phyloP scores from a whole-genome alignment of 2,113 vertebrate genomes.

The Reinhardtius hippoglossoides region DNA sequence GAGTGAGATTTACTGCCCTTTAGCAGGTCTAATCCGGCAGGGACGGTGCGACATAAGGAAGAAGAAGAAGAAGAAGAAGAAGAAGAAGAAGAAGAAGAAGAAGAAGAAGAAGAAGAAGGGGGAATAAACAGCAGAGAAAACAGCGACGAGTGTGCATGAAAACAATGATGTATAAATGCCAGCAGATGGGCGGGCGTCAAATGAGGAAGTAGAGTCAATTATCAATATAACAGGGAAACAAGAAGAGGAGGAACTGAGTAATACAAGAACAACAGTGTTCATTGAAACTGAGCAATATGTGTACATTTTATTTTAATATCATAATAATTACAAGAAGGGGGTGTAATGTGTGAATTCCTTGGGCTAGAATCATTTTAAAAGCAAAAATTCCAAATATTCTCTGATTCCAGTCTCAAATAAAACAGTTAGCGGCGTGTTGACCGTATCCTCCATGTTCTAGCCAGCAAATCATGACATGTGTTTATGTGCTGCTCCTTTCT shows the following conservation, averaged over 20 bases:
- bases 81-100: background rate
- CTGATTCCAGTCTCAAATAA: background rate
- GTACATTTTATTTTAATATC: background rate
- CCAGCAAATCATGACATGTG: slow-evolving; percentile 18
- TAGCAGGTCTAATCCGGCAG: slow-evolving; percentile 74
- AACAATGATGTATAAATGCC: background rate
- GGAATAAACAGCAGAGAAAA: background rate
- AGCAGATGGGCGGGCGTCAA: background rate
- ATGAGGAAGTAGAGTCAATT: slow-evolving; percentile 21
- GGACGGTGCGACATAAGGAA: slow-evolving; percentile 8
- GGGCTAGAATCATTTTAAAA: background rate
- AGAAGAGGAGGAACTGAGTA: slow-evolving; percentile 1
- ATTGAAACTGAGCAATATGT: background rate
- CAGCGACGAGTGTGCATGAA: slow-evolving; percentile 10
- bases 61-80: background rate
- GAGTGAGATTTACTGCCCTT: slow-evolving; percentile 71
- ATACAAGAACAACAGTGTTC: background rate
- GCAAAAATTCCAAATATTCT: background rate
- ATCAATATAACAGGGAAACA: slow-evolving; percentile 2
- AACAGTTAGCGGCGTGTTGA: background rate
- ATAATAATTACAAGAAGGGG: background rate
- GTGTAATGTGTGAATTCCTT: background rate
- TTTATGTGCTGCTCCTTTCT: slow-evolving; percentile 7
- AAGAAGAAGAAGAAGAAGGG: background rate
- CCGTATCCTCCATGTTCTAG: background rate